Conservation (phyloP, 2,113 vertebrate genomes). For the Sceloporus tristichus region DNA sequence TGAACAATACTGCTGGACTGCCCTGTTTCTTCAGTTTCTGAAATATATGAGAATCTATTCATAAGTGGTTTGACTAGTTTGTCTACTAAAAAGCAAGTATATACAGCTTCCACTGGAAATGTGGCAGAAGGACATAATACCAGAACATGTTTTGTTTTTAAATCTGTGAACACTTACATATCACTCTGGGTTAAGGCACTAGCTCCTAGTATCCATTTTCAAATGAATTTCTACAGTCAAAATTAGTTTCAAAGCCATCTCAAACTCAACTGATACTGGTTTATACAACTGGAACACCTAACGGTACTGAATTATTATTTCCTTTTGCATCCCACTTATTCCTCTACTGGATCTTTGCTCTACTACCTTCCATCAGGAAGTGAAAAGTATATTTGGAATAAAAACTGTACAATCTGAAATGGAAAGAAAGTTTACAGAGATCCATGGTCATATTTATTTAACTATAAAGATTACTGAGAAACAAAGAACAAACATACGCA, state of each 20-base stretch:
- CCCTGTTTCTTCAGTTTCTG: slow-evolving; percentile 78
- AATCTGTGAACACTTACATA: background rate
- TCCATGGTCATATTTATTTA: background rate
- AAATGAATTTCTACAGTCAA: background rate
- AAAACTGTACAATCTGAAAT: too few species aligned
- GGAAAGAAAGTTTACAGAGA: background rate
- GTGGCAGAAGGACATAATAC: background rate
- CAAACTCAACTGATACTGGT: background rate
- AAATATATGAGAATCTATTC: slow-evolving; percentile 52
- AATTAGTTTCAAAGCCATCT: background rate
- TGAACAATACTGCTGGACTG: slow-evolving; percentile 82
- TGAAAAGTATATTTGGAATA: too few species aligned
- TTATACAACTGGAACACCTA: background rate
- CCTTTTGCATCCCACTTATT: too few species aligned
- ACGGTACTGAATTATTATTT: too few species aligned
- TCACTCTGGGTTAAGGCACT: background rate
- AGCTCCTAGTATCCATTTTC: background rate
- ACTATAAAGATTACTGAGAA: background rate
- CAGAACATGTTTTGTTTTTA: background rate
- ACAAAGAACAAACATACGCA: background rate
- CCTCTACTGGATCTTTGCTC: too few species aligned
- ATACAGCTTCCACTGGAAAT: slow-evolving; percentile 11
- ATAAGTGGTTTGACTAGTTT: slow-evolving; percentile 41
- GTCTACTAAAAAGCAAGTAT: slow-evolving; percentile 42
- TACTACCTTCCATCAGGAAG: too few species aligned